phyloP scores from a whole-genome alignment of 2,113 vertebrate species.

The Chionodraco myersi region DNA sequence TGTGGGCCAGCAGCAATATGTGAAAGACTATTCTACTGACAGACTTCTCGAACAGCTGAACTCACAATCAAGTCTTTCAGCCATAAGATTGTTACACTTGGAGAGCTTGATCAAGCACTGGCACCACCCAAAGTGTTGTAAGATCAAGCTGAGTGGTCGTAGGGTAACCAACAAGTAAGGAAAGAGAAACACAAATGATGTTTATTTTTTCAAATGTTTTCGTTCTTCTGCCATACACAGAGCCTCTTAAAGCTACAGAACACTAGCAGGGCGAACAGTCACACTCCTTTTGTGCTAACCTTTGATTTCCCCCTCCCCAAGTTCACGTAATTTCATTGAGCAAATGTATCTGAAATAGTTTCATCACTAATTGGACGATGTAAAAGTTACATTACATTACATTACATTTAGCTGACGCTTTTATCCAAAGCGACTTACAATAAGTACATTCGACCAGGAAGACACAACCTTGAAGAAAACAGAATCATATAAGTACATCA shows the following conservation, averaged over 20 bases:
- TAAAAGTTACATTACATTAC: neutral
- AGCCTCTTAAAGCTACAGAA: neutral
- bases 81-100: neutral
- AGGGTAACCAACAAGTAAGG: neutral
- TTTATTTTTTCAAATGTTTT: neutral
- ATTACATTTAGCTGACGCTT: too few relatives aligned
- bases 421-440: too few relatives aligned
- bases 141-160: neutral
- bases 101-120: neutral
- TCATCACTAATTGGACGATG: neutral
- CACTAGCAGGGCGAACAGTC: neutral
- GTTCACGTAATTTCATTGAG: neutral
- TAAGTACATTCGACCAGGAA: too few relatives aligned
- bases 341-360: neutral
- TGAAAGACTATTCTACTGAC: neutral
- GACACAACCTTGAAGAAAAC: too few relatives aligned
- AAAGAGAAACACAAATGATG: neutral
- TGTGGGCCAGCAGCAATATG: neutral
- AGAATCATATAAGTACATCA: too few relatives aligned
- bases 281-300: neutral
- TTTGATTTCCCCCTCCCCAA: neutral
- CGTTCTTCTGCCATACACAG: too few relatives aligned
- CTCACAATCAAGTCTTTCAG: neutral
- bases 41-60: slow-evolving; percentile 1
- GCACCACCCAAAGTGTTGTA: neutral